phyloP scores from a whole-genome alignment of 2,113 vertebrate species.

The Syngnathus floridae region DNA sequence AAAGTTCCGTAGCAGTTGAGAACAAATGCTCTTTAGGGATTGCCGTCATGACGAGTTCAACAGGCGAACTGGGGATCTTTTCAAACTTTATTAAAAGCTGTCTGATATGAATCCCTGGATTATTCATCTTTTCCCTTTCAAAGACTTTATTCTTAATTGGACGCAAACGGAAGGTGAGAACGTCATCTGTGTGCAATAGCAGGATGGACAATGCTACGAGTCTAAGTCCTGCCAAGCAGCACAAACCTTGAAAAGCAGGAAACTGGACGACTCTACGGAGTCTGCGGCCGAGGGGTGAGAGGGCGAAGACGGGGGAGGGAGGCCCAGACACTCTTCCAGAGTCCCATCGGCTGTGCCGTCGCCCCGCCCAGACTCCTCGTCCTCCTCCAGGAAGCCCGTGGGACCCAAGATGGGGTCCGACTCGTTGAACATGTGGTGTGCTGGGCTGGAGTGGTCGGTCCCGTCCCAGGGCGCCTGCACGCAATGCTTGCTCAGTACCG shows the following conservation, averaged over 20 bases:
- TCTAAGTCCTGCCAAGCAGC: background rate
- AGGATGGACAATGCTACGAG: too few relatives aligned
- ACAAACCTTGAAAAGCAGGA: slow-evolving; percentile 73
- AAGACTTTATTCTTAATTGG: too few relatives aligned
- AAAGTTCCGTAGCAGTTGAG: too few relatives aligned
- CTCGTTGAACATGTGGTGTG: slow-evolving; percentile 76
- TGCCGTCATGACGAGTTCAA: too few relatives aligned
- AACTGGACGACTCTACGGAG: slow-evolving; percentile 67
- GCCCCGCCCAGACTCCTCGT: slow-evolving; percentile 58
- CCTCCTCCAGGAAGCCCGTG: slow-evolving; percentile 69
- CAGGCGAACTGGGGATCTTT: too few relatives aligned
- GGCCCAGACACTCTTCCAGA: slow-evolving; percentile 71
- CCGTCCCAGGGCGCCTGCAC: slow-evolving; percentile 68
- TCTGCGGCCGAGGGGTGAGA: slow-evolving; percentile 60
- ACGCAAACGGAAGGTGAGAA: too few relatives aligned
- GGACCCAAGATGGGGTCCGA: slow-evolving; percentile 71
- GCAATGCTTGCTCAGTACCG: background rate
- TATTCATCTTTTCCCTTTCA: too few relatives aligned
- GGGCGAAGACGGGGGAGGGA: slow-evolving; percentile 68
- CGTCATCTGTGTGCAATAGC: too few relatives aligned
- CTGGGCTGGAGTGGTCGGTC: slow-evolving; percentile 64
- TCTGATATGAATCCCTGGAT: too few relatives aligned
- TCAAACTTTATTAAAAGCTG: too few relatives aligned
- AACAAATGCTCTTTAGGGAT: too few relatives aligned
- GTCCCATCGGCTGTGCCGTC: slow-evolving; percentile 44